Base-by-base conservation (phyloP, 2,888 invertebrate genomes). In the Teinopalpus imperialis region DNA sequence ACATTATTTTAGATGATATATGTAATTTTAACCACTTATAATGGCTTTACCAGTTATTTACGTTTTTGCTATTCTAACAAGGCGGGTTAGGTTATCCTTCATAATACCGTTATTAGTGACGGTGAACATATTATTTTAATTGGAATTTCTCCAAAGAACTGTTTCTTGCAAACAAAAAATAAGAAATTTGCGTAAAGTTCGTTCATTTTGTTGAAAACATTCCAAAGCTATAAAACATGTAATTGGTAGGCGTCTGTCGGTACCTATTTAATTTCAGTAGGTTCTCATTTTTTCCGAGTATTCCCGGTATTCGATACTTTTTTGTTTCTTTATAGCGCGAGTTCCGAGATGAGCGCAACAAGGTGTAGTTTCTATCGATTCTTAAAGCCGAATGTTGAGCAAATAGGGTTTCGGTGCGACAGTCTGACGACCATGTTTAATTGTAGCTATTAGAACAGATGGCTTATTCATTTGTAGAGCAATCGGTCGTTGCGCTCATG, bases 401-500 rank as follows among this genome's bases (percentile, higher is more conserved):
- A 72, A 80, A 60, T 61, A 61, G 74, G 69, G 66, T 63, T 64
- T 48, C 62, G 64, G 54, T 60, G 50, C 57, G 56, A 58, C 61
- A 65, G 69, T 69, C 69, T 69, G 71, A 74, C 78, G 74, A 76
- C 74, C 81, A 80, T 85, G 86, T 86, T 88, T 88, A 87, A 88
- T 87, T 87, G 87, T 76, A 66, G 72, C 88, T 78, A 88, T 88
- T 87, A 86, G 85, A 81, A 78, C 86, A 86, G 87, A 88, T 88
- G 86, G 87, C 88, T 87, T 88, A 87, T 87, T 87, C 88, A 88
- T 87, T 87, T 87, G 87, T 88, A 87, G 86, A 87, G 81, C 86
- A 87, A 66, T 83, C 82, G 86, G 78, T 80, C 83, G 83, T 80
- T 79, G 83, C 73, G 80, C 76, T 81, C 78, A 74, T 78, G 85